Base-by-base conservation (phyloP, 2,888 invertebrate species). In the Melanchra persicariae region DNA sequence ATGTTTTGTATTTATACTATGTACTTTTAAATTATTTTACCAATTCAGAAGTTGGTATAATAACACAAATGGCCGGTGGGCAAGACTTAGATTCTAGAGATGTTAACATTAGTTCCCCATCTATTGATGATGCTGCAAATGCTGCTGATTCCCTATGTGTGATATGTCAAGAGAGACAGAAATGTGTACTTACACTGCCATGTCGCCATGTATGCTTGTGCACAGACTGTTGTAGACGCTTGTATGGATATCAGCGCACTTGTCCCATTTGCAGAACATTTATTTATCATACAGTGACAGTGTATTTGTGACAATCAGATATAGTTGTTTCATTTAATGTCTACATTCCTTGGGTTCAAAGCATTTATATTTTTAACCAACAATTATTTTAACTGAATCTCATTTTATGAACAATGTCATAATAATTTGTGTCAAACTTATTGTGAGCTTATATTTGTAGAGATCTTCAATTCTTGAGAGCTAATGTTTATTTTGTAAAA, bases 181-280 rank as follows among this genome's bases (percentile, higher is more conserved):
- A 96, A 88, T 96, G 96, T 93, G 95, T 96, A 22, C 87, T 97
- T 52, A 94, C 96, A 55, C 85, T 96, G 67, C 96, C 96, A 0
- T 97, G 97, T 82, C 93, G 96, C 24, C 97, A 97, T 91, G 92
- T 97, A 26, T 96, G 96, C 81, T 88, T 96, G 49, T 97, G 97
- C 84, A 90, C 90, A 43, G 96, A 96, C 79, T 97, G 97, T 81
- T 95, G 94, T 76, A 86, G 92, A 77, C 89, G 93, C n/a, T 86
- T 96, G 6, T 94, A 94, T 90, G 92, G 93, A 30, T 96, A 94
- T 85, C 96, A 95, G 87, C 92, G 95, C 30, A 96, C 93, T 74
- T 96, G 96, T 79, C 96, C 96, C 10, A 94, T 96, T 74, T 96
- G 96, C 83, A 93, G 96, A 86, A 95, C 95, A 83, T 94, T 95